These are phyloP conservation scores for Pantala flavescens DNA, from an alignment of 1,140 invertebrate genomes.

Conservation along the genomic window DNA sequence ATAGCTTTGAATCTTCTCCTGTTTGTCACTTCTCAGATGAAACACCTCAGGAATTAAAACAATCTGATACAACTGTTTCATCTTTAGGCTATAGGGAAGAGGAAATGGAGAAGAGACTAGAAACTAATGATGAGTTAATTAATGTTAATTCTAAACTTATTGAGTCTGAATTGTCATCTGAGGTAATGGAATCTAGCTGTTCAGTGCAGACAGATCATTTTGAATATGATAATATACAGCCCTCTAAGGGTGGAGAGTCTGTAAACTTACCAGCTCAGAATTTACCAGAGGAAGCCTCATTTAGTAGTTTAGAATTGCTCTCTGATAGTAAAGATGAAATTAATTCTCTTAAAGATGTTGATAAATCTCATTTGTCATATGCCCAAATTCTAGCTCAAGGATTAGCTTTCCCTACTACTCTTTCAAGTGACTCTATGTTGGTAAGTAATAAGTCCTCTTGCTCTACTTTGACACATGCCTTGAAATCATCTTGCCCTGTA, in stretches of 20 bases:
- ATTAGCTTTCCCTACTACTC: constrained; percentile 31
- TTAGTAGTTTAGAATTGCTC: not conserved
- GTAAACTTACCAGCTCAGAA: not conserved
- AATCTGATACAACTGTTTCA: not conserved
- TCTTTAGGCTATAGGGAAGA: not conserved
- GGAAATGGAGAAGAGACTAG: not conserved
- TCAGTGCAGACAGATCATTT: not conserved
- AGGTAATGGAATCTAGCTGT: not conserved
- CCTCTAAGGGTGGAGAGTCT: not conserved
- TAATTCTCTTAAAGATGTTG: constrained; percentile 22
- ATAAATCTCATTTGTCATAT: constrained; percentile 47
- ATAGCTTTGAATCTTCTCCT: not conserved
- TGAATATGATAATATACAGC: not conserved
- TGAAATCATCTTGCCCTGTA: no score
- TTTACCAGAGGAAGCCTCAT: not conserved
- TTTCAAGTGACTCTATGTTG: no score
- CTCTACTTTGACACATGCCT: no score
- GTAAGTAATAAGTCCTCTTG: no score
- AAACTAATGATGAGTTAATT: not conserved
- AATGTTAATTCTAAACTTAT: not conserved
- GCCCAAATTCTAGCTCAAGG: constrained; percentile 61
- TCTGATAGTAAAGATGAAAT: constrained; percentile 17
- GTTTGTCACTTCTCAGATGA: not conserved
- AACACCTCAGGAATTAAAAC: not conserved
- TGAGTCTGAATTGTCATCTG: constrained; percentile 3